Conservation (phyloP, 2,888 invertebrate species). For the Augiades crinisus region DNA sequence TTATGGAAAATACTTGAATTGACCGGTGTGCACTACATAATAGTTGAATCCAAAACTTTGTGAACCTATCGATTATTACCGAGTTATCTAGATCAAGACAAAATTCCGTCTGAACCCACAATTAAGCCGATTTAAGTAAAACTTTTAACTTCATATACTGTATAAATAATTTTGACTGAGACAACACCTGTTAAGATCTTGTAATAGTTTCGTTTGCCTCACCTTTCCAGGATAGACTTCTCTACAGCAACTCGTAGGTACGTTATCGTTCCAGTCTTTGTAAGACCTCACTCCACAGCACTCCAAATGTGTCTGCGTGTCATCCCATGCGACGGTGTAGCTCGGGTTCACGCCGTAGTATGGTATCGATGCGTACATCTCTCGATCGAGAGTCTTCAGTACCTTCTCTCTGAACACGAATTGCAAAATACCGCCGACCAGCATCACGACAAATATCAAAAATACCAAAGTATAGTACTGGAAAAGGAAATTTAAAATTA, state of each 20-base stretch:
- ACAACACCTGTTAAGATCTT: too few relatives aligned
- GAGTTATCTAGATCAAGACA: too few relatives aligned
- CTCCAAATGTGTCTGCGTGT: conserved; percentile 90
- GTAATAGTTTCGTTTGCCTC: too few relatives aligned
- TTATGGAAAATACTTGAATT: too few relatives aligned
- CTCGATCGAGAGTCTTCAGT: conserved; percentile 86
- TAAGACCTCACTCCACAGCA: conserved; percentile 92
- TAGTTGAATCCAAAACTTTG: too few relatives aligned
- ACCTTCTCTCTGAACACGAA: conserved; percentile 95
- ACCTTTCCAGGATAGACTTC: conserved; percentile 82
- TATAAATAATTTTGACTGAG: too few relatives aligned
- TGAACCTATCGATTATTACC: too few relatives aligned
- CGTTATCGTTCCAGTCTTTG: conserved; percentile 87
- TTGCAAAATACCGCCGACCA: conserved; percentile 94
- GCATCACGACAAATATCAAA: conserved; percentile 93
- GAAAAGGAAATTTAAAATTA: too few relatives aligned
- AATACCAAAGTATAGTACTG: conserved; percentile 95
- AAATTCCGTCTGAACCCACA: too few relatives aligned
- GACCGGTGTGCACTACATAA: too few relatives aligned
- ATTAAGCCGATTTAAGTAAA: too few relatives aligned
- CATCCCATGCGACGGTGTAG: conserved; percentile 92
- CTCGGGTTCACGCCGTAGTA: conserved; percentile 86
- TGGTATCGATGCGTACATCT: conserved; percentile 89
- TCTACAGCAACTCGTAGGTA: conserved; percentile 90
- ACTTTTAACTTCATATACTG: too few relatives aligned